These are phyloP conservation scores for Cantharis flavilabris DNA, from an alignment of 2,888 invertebrate species.

Conservation along the genomic window DNA sequence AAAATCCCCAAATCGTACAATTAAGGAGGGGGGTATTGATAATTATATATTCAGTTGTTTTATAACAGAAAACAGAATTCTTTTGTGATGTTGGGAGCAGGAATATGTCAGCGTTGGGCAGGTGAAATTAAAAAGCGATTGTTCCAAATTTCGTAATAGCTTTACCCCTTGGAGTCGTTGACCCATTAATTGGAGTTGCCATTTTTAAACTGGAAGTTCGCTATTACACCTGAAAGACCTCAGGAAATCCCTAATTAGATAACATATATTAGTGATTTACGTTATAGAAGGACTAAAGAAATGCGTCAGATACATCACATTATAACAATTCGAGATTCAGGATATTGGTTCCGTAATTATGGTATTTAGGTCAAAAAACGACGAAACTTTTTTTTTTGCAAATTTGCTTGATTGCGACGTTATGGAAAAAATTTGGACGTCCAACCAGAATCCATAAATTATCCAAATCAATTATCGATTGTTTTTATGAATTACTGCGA, in stretches of 20 bases:
- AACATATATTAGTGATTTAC: not conserved
- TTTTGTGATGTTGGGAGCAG: no score
- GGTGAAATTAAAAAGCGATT: not conserved
- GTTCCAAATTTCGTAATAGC: not conserved
- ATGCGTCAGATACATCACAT: not conserved
- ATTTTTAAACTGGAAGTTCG: not conserved
- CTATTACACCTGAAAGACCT: not conserved
- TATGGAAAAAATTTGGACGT: not conserved
- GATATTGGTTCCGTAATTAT: not conserved
- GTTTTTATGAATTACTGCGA: not conserved
- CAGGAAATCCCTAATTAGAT: not conserved
- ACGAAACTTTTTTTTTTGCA: not conserved
- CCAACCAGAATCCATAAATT: not conserved
- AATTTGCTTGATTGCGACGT: no score
- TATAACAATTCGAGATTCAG: not conserved
- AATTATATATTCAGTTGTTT: no score
- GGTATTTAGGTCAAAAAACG: not conserved
- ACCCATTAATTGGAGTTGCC: not conserved
- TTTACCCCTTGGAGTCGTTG: not conserved
- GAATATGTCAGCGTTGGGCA: no score
- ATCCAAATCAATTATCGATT: not conserved
- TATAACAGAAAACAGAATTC: no score
- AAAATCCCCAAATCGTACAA: not conserved
- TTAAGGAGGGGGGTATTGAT: no score
- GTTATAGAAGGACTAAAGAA: not conserved